Percentiles rank a stretch among this genome's conserved stretches.
These are phyloP conservation scores for Corythoichthys intestinalis DNA, from an alignment of 2,113 vertebrate genomes.

Conservation along the genomic window DNA sequence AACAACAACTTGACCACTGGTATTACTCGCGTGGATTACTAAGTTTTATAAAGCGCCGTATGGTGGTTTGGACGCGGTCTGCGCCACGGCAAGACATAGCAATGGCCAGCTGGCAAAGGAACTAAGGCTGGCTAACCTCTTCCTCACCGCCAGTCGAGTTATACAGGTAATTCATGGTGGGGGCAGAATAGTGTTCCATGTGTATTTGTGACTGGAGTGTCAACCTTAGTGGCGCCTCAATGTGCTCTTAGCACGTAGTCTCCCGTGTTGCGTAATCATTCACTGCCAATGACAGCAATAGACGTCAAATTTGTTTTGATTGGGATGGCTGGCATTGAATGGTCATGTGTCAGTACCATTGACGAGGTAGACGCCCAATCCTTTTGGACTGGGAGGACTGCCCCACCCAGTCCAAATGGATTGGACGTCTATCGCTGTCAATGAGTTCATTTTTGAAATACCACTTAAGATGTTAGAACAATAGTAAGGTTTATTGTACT, in stretches of 20 bases:
- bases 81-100: slow-evolving; percentile 18
- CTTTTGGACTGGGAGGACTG: too few relatives aligned
- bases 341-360: too few relatives aligned
- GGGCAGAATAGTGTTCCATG: neutral
- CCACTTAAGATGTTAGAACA: too few relatives aligned
- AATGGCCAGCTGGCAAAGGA: slow-evolving; percentile 48
- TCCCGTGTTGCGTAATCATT: neutral
- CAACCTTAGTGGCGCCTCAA: neutral
- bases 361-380: too few relatives aligned
- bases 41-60: neutral
- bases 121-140: slow-evolving; percentile 28
- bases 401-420: too few relatives aligned
- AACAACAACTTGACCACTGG: neutral
- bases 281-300: too few relatives aligned
- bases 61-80: slow-evolving; percentile 10
- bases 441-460: too few relatives aligned
- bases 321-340: too few relatives aligned
- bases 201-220: neutral
- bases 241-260: neutral
- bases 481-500: too few relatives aligned
- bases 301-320: too few relatives aligned
- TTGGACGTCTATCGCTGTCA: too few relatives aligned
- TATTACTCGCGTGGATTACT: neutral
- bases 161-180: neutral
- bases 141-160: neutral